Base-by-base conservation (phyloP, 2,113 vertebrate genomes). In the Erythrocebus patas region DNA sequence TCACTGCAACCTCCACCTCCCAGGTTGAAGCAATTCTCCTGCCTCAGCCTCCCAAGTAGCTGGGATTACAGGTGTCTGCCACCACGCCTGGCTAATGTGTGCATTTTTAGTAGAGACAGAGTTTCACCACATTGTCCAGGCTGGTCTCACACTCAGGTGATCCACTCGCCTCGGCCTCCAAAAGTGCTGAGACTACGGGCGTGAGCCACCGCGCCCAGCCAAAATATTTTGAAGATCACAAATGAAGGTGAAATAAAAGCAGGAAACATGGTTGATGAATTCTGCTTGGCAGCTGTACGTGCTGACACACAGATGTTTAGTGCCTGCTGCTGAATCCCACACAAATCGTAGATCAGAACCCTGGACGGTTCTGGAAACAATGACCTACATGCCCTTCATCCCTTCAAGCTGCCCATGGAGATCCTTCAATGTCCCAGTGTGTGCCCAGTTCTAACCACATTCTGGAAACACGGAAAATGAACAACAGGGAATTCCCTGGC, bases 391-490 rank as follows among this genome's bases (percentile, higher is more conserved):
- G 0, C 76, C 35, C 35, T 16, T n/a, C 66, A 27, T 14, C 66
- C 43, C 14, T n/a, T 43, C 13, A 4, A 25, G 3, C 70, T 48
- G 4, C 25, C 10, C 38, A 2, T 16, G 66, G 76, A 32, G 61
- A 40, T 0, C 52, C 20, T 8, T 8, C 14, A 4, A 1, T 0
- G 4, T 35, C 68, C 7, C 2, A 20, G n/a, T 9, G 0, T 30
- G n/a, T 27, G 57, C 68, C 52, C 30, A 40, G 88, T 35, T 94
- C 38, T 70, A 43, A 35, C 16, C 78, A 16, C 0, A 16, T n/a
- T 59, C 57, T n/a, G 23, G 57, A 81, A 87, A 40, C 5, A n/a
- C 20, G 1, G 52, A 25, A 16, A n/a, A 9, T 3, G 4, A 52
- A 20, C 25, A 12, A 6, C 52, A n/a, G 59, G 48, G 48, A 18